These are phyloP conservation scores for Chrysotoxum bicinctum DNA, from an alignment of 2,888 invertebrate genomes.

Conservation along the genomic window DNA sequence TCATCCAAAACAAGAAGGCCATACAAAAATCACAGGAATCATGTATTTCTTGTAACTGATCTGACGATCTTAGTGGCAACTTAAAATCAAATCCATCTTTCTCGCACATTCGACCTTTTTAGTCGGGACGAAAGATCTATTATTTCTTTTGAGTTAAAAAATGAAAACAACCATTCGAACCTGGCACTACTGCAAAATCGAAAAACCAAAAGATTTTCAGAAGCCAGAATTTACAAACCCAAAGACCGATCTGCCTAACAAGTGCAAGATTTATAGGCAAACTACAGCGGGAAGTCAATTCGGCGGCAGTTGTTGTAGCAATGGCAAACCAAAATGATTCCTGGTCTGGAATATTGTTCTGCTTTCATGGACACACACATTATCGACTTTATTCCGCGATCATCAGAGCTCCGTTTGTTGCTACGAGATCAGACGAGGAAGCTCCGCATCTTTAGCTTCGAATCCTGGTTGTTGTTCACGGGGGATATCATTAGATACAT, in stretches of 20 bases:
- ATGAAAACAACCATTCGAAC: neutral
- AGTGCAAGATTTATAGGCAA: conserved; percentile 71
- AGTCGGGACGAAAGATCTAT: too few relatives aligned
- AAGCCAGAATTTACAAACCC: conserved; percentile 23
- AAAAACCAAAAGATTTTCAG: neutral
- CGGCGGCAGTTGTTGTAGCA: conserved; percentile 17
- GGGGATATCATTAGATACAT: conserved; percentile 72
- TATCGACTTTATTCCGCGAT: conserved; percentile 34
- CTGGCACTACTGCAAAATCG: neutral
- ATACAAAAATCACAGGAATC: too few relatives aligned
- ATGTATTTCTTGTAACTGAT: too few relatives aligned
- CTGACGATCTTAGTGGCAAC: too few relatives aligned
- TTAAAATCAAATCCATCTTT: too few relatives aligned
- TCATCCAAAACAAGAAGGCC: too few relatives aligned
- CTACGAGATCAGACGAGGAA: conserved; percentile 51
- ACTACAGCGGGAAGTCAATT: conserved; percentile 64
- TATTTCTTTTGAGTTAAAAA: too few relatives aligned
- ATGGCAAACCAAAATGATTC: conserved; percentile 60
- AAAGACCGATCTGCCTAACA: conserved; percentile 59
- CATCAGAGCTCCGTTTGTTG: conserved; percentile 37
- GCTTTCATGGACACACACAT: conserved; percentile 43
- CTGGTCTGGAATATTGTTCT: conserved; percentile 40
- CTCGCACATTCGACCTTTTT: too few relatives aligned
- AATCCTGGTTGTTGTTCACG: conserved; percentile 60
- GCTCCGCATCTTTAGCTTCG: conserved; percentile 41